Evolutionary conservation across 2,888 invertebrate species (phyloP).

Genomic region (Magallana nippona): DNA sequence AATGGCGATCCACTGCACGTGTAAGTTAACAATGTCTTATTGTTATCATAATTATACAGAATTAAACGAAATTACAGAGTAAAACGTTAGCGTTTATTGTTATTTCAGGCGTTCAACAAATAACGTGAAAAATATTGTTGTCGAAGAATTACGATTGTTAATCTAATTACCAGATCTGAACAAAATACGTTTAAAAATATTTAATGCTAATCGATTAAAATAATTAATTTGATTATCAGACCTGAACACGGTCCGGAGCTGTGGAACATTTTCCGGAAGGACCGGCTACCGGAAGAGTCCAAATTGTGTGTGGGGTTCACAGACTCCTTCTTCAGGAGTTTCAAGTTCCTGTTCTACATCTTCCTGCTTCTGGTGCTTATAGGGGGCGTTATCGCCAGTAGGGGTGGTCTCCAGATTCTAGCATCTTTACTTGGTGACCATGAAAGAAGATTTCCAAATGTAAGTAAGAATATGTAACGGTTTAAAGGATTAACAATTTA

Average conservation of each 20-base stretch:
- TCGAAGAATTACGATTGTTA: too few species aligned
- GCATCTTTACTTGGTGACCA: slow-evolving; percentile 27
- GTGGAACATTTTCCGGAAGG: slow-evolving; percentile 50
- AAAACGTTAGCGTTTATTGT: too few species aligned
- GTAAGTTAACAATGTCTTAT: background rate
- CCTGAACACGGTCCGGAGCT: background rate
- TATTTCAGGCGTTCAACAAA: too few species aligned
- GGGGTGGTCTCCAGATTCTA: slow-evolving; percentile 45
- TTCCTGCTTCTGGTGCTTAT: slow-evolving; percentile 43
- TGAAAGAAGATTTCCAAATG: background rate
- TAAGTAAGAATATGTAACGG: background rate
- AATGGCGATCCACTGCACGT: background rate
- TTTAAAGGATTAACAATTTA: background rate
- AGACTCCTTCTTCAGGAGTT: slow-evolving; percentile 36
- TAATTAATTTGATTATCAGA: too few species aligned
- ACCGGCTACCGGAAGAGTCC: slow-evolving; percentile 26
- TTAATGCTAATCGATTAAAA: too few species aligned
- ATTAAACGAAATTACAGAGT: too few species aligned
- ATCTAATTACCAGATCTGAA: too few species aligned
- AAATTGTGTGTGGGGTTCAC: slow-evolving; percentile 22
- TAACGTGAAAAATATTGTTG: too few species aligned
- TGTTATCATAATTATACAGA: too few species aligned
- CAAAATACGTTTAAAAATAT: too few species aligned
- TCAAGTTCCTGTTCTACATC: slow-evolving; percentile 41
- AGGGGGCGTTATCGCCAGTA: slow-evolving; percentile 31